Conservation (phyloP, 2,888 invertebrate genomes). For the Tiliacea aurago region DNA sequence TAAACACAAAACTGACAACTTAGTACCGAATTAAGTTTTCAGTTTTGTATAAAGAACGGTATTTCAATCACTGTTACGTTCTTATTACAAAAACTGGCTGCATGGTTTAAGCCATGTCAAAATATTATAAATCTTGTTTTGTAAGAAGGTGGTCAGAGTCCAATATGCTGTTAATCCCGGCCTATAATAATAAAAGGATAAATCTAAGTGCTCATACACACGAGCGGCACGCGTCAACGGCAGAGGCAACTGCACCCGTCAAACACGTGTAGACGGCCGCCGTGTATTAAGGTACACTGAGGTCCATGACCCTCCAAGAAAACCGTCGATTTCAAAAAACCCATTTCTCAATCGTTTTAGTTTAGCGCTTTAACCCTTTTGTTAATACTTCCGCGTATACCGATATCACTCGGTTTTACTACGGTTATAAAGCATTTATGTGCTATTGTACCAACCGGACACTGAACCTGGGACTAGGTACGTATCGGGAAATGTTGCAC, state of each 20-base stretch:
- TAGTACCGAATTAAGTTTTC: too few species aligned
- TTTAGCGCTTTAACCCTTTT: slow-evolving; percentile 47
- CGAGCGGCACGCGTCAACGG: too few species aligned
- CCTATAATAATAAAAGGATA: not conserved
- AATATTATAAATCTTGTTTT: too few species aligned
- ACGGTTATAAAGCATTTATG: slow-evolving; percentile 66
- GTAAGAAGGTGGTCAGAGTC: too few species aligned
- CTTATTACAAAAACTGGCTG: too few species aligned
- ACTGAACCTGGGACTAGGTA: slow-evolving; percentile 57
- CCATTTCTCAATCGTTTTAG: slow-evolving; percentile 54
- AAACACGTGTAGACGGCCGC: too few species aligned
- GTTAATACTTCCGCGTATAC: slow-evolving; percentile 62
- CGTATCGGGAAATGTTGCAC: slow-evolving; percentile 50
- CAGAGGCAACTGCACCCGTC: too few species aligned
- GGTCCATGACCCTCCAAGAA: slow-evolving; percentile 20
- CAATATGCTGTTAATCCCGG: not conserved
- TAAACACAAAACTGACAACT: too few species aligned
- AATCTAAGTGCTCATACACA: not conserved
- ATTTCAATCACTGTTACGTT: too few species aligned
- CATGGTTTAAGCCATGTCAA: too few species aligned
- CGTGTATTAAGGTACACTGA: not conserved
- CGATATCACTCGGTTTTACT: slow-evolving; percentile 63
- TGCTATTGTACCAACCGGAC: slow-evolving; percentile 66
- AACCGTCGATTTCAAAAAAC: slow-evolving; percentile 51
- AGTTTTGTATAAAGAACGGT: too few species aligned